Evolutionary conservation across 2,888 invertebrate species (phyloP).

Genomic region (Lochmaea capreae): DNA sequence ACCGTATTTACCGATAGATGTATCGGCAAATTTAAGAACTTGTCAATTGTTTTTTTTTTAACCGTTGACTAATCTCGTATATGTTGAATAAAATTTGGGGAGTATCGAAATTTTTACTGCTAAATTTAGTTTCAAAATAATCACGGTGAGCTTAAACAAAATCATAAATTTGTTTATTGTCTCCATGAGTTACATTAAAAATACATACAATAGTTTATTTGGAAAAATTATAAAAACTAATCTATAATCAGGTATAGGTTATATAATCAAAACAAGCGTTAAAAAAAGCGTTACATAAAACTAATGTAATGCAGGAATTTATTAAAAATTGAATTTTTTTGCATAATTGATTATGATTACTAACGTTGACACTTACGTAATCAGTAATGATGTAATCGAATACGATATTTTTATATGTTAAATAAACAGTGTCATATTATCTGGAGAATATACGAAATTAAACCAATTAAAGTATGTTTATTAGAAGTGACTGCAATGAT

Average conservation of each 20-base stretch:
- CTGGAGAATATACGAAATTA: neutral
- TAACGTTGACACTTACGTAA: neutral
- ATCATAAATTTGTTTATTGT: no score
- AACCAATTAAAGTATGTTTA: neutral
- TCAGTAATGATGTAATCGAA: constrained; percentile 4
- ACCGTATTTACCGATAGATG: no score
- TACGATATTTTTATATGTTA: neutral
- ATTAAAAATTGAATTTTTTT: neutral
- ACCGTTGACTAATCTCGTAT: neutral
- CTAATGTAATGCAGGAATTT: neutral
- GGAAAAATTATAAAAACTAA: no score
- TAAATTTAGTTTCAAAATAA: no score
- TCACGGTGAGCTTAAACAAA: no score
- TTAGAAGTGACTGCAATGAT: neutral
- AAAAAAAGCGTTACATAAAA: neutral
- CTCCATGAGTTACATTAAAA: no score
- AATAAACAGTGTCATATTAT: constrained; percentile 2
- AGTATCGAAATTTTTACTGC: neutral
- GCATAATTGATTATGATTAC: neutral
- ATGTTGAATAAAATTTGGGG: neutral
- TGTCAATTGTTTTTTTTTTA: no score
- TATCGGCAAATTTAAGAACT: no score
- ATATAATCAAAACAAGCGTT: no score
- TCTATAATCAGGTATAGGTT: no score
- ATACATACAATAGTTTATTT: no score